Evolutionary conservation across 2,113 vertebrate genomes (phyloP).

Genomic region (Tringa solitaria): DNA sequence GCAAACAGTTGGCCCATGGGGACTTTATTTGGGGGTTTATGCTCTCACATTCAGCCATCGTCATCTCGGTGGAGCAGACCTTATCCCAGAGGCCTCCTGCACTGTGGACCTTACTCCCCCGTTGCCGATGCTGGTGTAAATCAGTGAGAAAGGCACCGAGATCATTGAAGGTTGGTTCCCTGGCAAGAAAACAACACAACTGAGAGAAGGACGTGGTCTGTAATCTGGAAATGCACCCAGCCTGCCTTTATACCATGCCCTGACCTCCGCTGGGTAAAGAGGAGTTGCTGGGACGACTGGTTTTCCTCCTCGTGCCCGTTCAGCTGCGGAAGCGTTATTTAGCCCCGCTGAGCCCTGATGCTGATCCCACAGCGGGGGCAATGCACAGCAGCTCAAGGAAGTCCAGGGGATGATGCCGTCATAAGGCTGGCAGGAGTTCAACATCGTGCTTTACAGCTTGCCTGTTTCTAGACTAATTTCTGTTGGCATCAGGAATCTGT

Average conservation of each 20-base stretch:
- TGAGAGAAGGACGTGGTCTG: neutral
- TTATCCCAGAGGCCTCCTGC: neutral
- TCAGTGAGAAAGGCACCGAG: neutral
- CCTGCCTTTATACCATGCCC: neutral
- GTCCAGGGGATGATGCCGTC: constrained; percentile 1
- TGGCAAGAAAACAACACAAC: neutral
- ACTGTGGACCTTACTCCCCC: accelerated
- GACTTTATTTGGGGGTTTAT: neutral
- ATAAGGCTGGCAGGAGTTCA: constrained; percentile 39
- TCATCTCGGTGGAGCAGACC: neutral
- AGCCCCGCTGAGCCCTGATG: neutral
- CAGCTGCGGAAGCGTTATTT: neutral
- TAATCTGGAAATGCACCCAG: neutral
- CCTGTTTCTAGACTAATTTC: neutral
- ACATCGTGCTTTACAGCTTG: constrained; percentile 34
- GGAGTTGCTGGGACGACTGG: neutral
- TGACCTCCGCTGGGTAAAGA: neutral
- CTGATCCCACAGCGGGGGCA: neutral
- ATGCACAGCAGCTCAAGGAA: neutral
- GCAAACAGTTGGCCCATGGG: neutral
- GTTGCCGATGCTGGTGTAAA: neutral
- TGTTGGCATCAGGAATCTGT: neutral
- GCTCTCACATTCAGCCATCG: accelerated
- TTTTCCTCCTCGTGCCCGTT: neutral
- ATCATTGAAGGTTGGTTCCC: neutral